These are phyloP conservation scores for Orthosia cruda DNA, from an alignment of 2,888 invertebrate species.

Conservation along the genomic window DNA sequence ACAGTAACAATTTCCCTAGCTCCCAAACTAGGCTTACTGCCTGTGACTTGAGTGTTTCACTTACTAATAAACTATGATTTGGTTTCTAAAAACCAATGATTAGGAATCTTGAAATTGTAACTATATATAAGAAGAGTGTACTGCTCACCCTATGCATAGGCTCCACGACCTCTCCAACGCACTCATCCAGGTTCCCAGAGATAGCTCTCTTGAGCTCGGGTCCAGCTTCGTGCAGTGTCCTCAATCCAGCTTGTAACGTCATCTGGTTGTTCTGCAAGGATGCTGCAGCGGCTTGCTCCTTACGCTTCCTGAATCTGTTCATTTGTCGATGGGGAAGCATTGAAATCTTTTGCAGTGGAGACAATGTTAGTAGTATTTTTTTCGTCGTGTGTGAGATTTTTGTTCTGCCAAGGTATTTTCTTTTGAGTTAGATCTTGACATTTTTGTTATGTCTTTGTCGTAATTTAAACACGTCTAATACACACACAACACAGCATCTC, in stretches of 20 bases:
- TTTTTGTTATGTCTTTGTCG: slow-evolving; percentile 32
- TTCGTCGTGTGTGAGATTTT: neutral
- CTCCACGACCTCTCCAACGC: slow-evolving; percentile 97
- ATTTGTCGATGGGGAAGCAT: slow-evolving; percentile 37
- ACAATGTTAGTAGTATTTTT: slow-evolving; percentile 8
- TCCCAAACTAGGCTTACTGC: too few relatives aligned
- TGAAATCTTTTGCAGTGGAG: slow-evolving; percentile 46
- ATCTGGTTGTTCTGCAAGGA: slow-evolving; percentile 93
- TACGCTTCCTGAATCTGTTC: slow-evolving; percentile 97
- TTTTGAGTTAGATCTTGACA: slow-evolving; percentile 9
- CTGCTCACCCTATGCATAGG: slow-evolving; percentile 98
- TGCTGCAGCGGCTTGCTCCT: slow-evolving; percentile 94
- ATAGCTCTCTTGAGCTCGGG: slow-evolving; percentile 99
- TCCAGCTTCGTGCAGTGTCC: slow-evolving; percentile 99
- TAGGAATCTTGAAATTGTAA: neutral
- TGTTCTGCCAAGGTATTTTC: neutral
- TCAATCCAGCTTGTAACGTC: slow-evolving; percentile 98
- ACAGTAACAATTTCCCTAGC: too few relatives aligned
- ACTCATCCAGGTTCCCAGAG: slow-evolving; percentile 99
- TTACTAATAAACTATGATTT: neutral
- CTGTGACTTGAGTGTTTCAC: neutral
- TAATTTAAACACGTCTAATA: slow-evolving; percentile 12
- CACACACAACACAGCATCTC: slow-evolving; percentile 39
- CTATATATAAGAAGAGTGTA: neutral
- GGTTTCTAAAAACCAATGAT: neutral